phyloP scores from a whole-genome alignment of 2,888 invertebrate genomes.

The Plagodis pulveraria region DNA sequence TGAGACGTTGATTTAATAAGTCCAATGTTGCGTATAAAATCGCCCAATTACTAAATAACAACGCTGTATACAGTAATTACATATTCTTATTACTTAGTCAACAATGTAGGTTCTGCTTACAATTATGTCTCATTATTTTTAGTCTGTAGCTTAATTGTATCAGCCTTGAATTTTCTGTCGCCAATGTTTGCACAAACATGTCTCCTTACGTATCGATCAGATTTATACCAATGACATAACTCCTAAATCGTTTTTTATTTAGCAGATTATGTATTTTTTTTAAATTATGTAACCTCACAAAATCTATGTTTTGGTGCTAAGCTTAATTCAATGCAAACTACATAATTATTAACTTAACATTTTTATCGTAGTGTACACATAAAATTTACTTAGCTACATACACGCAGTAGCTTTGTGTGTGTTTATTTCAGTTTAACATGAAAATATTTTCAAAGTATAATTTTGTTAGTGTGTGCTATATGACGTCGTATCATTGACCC shows the following conservation, averaged over 20 bases:
- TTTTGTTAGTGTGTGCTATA: too few relatives aligned
- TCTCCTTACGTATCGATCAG: conserved; percentile 50
- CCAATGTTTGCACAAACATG: conserved; percentile 65
- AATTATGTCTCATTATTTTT: conserved; percentile 47
- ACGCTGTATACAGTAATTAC: too few relatives aligned
- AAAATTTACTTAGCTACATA: too few relatives aligned
- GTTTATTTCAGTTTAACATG: too few relatives aligned
- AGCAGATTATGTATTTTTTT: neutral
- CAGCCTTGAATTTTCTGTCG: conserved; percentile 62
- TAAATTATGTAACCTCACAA: neutral
- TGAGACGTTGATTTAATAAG: conserved; percentile 25
- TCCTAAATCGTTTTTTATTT: conserved; percentile 26
- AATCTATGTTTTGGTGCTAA: neutral
- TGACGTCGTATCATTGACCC: too few relatives aligned
- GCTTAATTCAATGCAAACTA: conserved; percentile 4
- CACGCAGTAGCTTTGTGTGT: too few relatives aligned
- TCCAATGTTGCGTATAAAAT: conserved; percentile 16
- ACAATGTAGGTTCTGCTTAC: conserved; percentile 33
- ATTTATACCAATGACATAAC: conserved; percentile 61
- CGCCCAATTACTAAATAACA: neutral
- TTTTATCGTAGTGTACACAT: neutral
- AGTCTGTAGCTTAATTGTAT: conserved; percentile 54
- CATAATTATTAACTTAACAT: conserved; percentile 4
- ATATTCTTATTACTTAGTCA: conserved; percentile 1
- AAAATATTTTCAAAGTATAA: too few relatives aligned